These are phyloP conservation scores for Ceratina australensis DNA, from an alignment of 1,140 invertebrate species.

Conservation along the genomic window DNA sequence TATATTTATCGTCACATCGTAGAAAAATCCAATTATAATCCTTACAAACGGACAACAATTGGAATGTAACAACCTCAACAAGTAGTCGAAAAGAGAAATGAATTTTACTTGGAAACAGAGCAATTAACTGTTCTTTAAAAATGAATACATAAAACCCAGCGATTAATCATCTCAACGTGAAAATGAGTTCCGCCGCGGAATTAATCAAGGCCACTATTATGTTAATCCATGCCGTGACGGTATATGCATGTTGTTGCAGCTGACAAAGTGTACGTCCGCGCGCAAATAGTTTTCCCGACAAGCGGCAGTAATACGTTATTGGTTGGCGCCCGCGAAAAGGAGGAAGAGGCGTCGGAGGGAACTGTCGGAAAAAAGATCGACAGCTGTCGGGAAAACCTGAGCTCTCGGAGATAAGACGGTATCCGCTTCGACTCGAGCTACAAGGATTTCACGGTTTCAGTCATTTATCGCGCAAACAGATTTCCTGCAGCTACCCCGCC, in stretches of 20 bases:
- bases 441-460: conserved; percentile 32
- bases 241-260: no score
- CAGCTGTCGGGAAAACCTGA: conserved; percentile 47
- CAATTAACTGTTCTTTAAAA: not conserved
- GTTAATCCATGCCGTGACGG: not conserved
- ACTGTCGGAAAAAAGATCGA: conserved; percentile 36
- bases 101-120: not conserved
- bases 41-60: no score
- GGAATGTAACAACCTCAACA: not conserved
- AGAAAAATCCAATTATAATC: not conserved
- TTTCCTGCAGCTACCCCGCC: conserved; percentile 14
- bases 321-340: not conserved
- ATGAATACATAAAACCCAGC: not conserved
- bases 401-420: conserved; percentile 36
- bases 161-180: not conserved
- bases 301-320: not conserved
- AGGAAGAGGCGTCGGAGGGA: conserved; percentile 5
- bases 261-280: not conserved
- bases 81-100: not conserved
- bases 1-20: not conserved
- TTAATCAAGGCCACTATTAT: not conserved
- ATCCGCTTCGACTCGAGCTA: conserved; percentile 49
- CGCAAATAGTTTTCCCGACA: not conserved
- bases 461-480: conserved; percentile 39
- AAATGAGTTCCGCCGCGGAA: conserved; percentile 8